phyloP scores from a whole-genome alignment of 2,797 vertebrate species.

The Takifugu rubripes region DNA sequence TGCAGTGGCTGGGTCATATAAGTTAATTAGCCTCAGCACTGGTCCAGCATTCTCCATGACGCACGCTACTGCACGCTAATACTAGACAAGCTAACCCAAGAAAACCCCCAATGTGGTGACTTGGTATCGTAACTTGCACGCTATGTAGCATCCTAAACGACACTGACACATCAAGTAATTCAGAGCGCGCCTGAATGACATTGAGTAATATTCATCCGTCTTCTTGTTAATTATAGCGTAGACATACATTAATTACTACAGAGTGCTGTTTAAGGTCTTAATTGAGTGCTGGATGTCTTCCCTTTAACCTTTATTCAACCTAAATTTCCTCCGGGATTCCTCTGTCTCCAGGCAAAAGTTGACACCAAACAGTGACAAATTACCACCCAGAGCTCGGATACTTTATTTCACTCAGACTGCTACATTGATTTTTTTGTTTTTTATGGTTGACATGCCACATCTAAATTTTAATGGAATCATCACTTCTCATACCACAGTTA shows the following conservation, averaged over 20 bases:
- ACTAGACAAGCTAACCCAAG: not conserved
- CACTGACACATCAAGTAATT: constrained; percentile 5
- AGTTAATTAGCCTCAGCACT: constrained; percentile 73
- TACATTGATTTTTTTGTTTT: not conserved
- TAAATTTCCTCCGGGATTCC: constrained; percentile 10
- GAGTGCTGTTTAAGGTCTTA: constrained; percentile 47
- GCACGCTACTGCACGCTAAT: not conserved
- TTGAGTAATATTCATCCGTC: constrained; percentile 56
- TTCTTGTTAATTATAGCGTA: constrained; percentile 63
- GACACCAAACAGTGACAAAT: constrained; percentile 3
- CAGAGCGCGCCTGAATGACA: constrained; percentile 40
- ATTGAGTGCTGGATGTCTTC: constrained; percentile 38
- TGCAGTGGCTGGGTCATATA: constrained; percentile 54
- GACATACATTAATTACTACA: constrained; percentile 66
- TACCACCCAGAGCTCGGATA: not conserved
- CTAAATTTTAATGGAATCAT: constrained; percentile 10
- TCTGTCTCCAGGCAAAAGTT: constrained; percentile 4
- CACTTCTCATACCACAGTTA: constrained; percentile 16
- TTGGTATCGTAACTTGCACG: not conserved
- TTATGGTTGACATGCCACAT: not conserved
- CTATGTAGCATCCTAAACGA: not conserved
- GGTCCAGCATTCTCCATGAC: constrained; percentile 38
- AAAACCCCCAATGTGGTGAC: constrained; percentile 5
- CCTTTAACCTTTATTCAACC: constrained; percentile 41
- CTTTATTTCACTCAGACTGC: not conserved